phyloP scores from a whole-genome alignment of 2,888 invertebrate genomes.

The Nephrotoma flavescens region DNA sequence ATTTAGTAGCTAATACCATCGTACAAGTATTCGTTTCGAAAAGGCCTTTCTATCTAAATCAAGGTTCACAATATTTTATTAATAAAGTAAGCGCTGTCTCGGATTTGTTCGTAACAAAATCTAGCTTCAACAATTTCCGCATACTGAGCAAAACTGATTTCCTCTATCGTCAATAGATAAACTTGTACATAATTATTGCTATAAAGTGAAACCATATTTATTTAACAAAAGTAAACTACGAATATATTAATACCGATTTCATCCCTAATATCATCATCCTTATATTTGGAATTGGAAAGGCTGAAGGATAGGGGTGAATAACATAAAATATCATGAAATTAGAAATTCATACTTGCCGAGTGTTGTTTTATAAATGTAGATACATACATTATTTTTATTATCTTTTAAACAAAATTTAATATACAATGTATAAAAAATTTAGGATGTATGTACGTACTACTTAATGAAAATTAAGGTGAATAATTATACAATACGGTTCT shows the following conservation, averaged over 20 bases:
- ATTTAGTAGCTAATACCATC: no score
- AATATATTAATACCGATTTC: neutral
- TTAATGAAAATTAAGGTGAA: neutral
- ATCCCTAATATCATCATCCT: neutral
- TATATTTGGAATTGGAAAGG: neutral
- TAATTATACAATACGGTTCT: neutral
- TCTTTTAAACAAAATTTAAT: neutral
- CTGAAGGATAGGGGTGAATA: neutral
- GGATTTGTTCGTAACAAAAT: no score
- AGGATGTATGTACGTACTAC: neutral
- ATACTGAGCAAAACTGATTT: no score
- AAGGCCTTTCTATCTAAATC: no score
- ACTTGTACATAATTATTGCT: neutral
- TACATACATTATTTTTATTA: neutral
- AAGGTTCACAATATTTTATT: no score
- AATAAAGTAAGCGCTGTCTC: no score
- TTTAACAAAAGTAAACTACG: neutral
- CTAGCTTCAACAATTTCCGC: no score
- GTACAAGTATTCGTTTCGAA: no score
- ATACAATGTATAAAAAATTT: neutral
- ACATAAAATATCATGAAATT: neutral
- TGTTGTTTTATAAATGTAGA: neutral
- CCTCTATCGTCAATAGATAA: no score
- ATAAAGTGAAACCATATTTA: neutral
- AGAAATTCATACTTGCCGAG: neutral